Percentiles rank a stretch among this genome's conserved stretches.
phyloP scores from a whole-genome alignment of 2,113 vertebrate species.

The Pseudorasbora parva region DNA sequence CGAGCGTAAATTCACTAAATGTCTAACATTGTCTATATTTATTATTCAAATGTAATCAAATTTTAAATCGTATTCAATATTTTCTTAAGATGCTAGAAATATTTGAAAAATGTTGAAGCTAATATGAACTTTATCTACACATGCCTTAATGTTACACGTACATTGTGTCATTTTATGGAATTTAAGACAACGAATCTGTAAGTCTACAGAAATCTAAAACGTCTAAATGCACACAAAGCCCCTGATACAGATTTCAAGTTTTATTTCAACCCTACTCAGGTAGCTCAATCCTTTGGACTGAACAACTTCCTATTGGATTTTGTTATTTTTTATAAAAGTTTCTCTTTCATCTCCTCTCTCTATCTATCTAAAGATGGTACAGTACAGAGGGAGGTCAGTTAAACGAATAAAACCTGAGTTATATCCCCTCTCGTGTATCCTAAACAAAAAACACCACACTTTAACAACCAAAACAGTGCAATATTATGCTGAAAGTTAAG shows the following conservation, averaged over 20 bases:
- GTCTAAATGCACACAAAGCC: slow-evolving; percentile 15
- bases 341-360: neutral
- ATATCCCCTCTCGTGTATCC: slow-evolving; percentile 20
- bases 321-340: neutral
- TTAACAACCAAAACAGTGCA: slow-evolving; percentile 43
- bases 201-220: slow-evolving; percentile 30
- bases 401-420: slow-evolving; percentile 57
- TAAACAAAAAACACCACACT: slow-evolving; percentile 35
- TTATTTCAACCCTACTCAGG: slow-evolving; percentile 22
- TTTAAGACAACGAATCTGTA: slow-evolving; percentile 11
- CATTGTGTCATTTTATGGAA: neutral
- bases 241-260: slow-evolving; percentile 34
- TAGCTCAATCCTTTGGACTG: slow-evolving; percentile 4
- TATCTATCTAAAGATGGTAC: neutral
- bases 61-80: slow-evolving; percentile 21
- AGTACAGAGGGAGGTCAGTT: slow-evolving; percentile 46
- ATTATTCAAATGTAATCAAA: neutral
- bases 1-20: neutral
- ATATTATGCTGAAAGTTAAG: slow-evolving; percentile 35
- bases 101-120: neutral
- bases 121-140: slow-evolving; percentile 7
- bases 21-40: neutral
- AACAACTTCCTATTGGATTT: neutral
- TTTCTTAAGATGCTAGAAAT: slow-evolving; percentile 4
- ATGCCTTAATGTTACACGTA: slow-evolving; percentile 26